Conservation (phyloP, 2,797 vertebrate genomes). For the Acrossocheilus fasciatus region DNA sequence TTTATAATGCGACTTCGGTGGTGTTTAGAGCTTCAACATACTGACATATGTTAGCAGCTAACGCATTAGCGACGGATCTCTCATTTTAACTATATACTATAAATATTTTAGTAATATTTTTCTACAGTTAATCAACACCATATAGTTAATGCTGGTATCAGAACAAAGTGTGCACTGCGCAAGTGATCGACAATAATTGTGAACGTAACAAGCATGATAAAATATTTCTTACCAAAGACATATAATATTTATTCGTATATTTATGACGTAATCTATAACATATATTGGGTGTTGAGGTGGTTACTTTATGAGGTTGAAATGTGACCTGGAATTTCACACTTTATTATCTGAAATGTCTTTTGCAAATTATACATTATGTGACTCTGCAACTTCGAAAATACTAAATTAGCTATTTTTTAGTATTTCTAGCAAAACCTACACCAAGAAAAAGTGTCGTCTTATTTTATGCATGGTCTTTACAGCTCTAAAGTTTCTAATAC, state of each 20-base stretch:
- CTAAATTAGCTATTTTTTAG: too few species aligned
- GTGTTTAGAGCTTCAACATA: background rate
- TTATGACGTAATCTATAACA: background rate
- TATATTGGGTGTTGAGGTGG: background rate
- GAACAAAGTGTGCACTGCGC: background rate
- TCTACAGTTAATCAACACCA: background rate
- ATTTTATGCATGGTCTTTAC: background rate
- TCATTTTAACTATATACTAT: too few species aligned
- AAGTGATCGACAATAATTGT: background rate
- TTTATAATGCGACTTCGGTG: background rate
- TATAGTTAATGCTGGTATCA: background rate
- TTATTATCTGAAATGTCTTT: background rate
- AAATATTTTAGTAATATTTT: background rate
- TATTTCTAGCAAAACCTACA: background rate
- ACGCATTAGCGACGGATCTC: background rate
- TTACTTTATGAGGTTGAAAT: background rate
- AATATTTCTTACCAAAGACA: background rate
- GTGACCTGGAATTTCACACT: background rate
- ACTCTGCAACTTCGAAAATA: background rate
- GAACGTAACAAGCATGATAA: background rate
- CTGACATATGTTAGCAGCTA: slow-evolving; percentile 33
- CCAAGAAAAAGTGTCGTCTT: background rate
- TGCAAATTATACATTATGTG: background rate
- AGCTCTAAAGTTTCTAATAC: background rate
- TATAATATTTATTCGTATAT: background rate